A percentile compares a stretch with the other conserved stretches of the same genome.
Conservation (phyloP, 2,113 vertebrate species). For the Porphyrio hochstetteri region DNA sequence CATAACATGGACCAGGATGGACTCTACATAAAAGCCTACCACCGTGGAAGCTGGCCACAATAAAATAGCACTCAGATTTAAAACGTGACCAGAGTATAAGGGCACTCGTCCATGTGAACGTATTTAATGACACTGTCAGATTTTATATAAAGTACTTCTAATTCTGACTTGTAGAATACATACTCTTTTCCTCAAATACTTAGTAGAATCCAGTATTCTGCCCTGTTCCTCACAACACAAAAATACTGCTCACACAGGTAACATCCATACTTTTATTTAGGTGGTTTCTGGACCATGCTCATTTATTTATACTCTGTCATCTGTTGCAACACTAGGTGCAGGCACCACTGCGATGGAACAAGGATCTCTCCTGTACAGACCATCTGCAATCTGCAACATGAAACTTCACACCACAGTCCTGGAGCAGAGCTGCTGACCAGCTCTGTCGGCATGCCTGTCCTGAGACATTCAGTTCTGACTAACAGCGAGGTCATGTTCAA, state of each 20-base stretch:
- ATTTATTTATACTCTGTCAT: not conserved
- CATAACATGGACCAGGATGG: not conserved
- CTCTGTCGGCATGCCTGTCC: not conserved
- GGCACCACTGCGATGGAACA: not conserved
- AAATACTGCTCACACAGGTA: not conserved
- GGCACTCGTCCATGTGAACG: not conserved
- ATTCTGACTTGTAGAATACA: not conserved
- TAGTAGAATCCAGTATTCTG: not conserved
- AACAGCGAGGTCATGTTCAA: rapidly evolving
- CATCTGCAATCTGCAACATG: not conserved
- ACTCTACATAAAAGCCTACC: not conserved
- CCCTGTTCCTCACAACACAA: not conserved
- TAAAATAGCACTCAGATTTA: not conserved
- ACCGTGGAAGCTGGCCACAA: not conserved
- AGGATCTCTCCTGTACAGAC: not conserved
- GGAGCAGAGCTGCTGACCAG: not conserved
- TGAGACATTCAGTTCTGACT: not conserved
- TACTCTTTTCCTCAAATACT: not conserved
- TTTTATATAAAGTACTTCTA: not conserved
- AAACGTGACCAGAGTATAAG: not conserved
- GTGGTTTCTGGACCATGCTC: not conserved
- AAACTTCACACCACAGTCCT: not conserved
- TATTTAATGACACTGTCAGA: not conserved
- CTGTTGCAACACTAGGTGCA: not conserved
- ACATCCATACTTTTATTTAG: rapidly evolving